A percentile compares a stretch with the other conserved stretches of the same genome.
Evolutionary conservation across 2,113 vertebrate genomes (phyloP).

Genomic region (Bubo blakistoni): DNA sequence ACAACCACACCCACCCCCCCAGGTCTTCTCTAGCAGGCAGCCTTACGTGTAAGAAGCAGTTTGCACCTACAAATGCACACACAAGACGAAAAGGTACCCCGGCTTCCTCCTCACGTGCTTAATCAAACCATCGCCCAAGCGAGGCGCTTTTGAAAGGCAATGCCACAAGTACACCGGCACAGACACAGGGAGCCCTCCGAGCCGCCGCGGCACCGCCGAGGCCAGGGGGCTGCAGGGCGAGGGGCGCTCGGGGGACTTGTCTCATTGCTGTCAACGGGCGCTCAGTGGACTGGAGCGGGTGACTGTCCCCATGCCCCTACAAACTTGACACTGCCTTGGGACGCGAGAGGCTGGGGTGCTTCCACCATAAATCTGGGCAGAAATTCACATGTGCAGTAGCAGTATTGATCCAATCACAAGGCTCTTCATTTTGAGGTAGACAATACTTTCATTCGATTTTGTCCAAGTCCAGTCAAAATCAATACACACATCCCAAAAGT

Average conservation of each 20-base stretch:
- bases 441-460: neutral
- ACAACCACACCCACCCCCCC: fast-evolving
- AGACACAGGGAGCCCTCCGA: too few species aligned
- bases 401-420: neutral
- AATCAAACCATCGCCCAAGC: neutral
- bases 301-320: too few species aligned
- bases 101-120: neutral
- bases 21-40: fast-evolving
- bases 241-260: neutral
- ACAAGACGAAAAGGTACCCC: too few species aligned
- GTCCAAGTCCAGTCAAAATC: neutral
- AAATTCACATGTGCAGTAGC: fast-evolving
- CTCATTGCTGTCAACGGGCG: neutral
- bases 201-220: too few species aligned
- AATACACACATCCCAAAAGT: neutral
- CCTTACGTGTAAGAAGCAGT: fast-evolving
- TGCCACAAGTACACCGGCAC: fast-evolving
- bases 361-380: neutral
- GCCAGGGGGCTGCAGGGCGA: neutral
- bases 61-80: fast-evolving
- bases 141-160: neutral
- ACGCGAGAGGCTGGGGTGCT: neutral
- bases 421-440: neutral
- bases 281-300: neutral
- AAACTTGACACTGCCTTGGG: neutral